Base-by-base conservation (phyloP, 2,888 invertebrate species). In the Monopis laevigella region DNA sequence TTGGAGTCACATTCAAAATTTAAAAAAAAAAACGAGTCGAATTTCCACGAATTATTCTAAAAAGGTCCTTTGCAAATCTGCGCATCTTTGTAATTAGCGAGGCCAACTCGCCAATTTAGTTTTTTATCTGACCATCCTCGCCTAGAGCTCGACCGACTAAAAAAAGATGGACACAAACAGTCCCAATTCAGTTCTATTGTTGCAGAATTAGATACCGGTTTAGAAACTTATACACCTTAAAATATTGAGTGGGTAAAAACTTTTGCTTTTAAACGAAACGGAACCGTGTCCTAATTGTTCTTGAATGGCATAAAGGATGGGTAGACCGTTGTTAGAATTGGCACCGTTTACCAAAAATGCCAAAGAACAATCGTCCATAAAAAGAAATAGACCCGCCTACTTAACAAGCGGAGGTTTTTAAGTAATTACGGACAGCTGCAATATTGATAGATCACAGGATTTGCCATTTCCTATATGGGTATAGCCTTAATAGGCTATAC, bases 391-490 rank as follows among this genome's bases (percentile, higher is more conserved):
- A 43, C 47, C 60, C 68, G 63, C 67, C 69, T 57, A 64, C 51
- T 44, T 62, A 69, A 65, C 54, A 55, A 67, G 56, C 53, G 47
- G 45, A 52, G 52, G 58, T 58, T 56, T 56, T 62, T 61, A 58
- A n/a, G 32, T 62, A 64, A 62, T 61, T 55, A 54, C 52, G 50
- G 55, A 55, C 62, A 65, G 59, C 59, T 66, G 66, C 63, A 53
- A 49, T 48, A 43, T 44, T 47, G 55, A 60, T 55, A 59, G 59
- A 60, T 61, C 56, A 51, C 49, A 43, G 50, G 51, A 56, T 58
- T 59, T 54, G 55, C 51, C 45, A 49, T 54, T 53, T 55, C 12
- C 52, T 52, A 51, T 49, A 56, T 57, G 58, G 62, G 56, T 55
- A 58, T 54, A 54, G 54, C 50, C 53, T 47, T 63, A 59, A 65